Base-by-base conservation (phyloP, 1,140 invertebrate species). In the Nasonia longicornis region DNA sequence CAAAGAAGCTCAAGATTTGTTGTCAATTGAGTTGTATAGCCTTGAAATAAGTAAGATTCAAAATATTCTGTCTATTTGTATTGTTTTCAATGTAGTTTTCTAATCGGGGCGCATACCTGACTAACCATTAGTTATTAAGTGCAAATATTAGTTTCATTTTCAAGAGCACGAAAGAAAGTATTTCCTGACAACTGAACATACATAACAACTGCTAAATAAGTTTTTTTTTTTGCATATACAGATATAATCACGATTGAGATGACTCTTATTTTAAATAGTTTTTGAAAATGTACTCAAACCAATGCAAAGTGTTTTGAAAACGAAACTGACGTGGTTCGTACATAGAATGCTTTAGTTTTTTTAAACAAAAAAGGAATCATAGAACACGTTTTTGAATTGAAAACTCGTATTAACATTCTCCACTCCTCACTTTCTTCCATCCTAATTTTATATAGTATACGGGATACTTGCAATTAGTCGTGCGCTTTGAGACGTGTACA, bases 51-150 rank as follows among this genome's bases (percentile, higher is more conserved):
- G 31, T 63, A 72, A 79, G 26, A 64, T 64, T 72, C 52, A 14
- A 63, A 63, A 79, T 71, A 31, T 75, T 73, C 42, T 73, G 22
- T 73, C 71, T 48, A 63, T 31, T 76, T 29, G 38, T 77, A 69
- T 77, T 78, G 75, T 78, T 66, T 73, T 82, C 75, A 82, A 82
- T 78, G 12, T 48, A 0, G 58, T 82, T 82, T 82, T 82, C 70
- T 82, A 78, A 82, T 74, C 26, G 29, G 48, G 63, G 71, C 22
- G 45, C 10, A 38, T 22, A n/a, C 14, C 8, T 12, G 66, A 73
- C 26, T 72, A 81, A 77, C 35, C 3, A 52, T 66, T 82, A 77
- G 42, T n/a, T 73, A 66, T 22, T 82, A 77, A 73, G 70, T 82
- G 70, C 16, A 66, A 73, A 52, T 66, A 66, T 82, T 38, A 77